Base-by-base conservation (phyloP, 1,140 invertebrate genomes). In the Drosophila tsacasi region DNA sequence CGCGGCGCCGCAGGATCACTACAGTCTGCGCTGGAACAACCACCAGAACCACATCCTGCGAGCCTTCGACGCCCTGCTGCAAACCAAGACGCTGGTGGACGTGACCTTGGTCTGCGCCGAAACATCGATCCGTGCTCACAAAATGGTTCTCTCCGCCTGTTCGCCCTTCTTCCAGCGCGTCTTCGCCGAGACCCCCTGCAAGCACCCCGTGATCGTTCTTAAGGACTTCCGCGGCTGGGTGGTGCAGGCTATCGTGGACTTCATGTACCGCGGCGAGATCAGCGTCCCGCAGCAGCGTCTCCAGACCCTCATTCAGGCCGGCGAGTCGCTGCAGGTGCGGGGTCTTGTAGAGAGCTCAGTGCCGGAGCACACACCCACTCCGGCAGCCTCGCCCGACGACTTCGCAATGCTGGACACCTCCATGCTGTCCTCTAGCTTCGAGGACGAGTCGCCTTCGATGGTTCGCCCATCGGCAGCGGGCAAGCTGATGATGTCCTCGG, bases 261-360 rank as follows among this genome's bases (percentile, higher is more conserved):
- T 98, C 79, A 98, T 98, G 97, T 98, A 98, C 93, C 95, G 96
- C 59, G 97, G 97, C 32, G 97, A 98, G 93, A 97, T 98, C 58
- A 96, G 96, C 59, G 97, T 98, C 3, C 95, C 95, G 1, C 96
- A 97, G 81, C 97, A 98, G 74, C 96, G 97, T 40, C 93, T 98
- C 1, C 94, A 96, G 25, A 95, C 95, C 12, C 94, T 98, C 52
- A 97, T 98, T 82, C 96, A 96, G 82, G 97, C 97, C 1, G 97
- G 97, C 1, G 97, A 98, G 83, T 97, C 96, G 58, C 94, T 98
- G 58, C 97, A 98, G 91, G 95, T 97, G 21, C 94, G 96, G 21
- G 97, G 97, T 3, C 92, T 97, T 37, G 96, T 96, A 0, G 96
- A 96, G 67, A 96, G 96, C 62, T 94, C 95, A 0, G 94, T 95